These are phyloP conservation scores for Theretra japonica DNA, from an alignment of 2,888 invertebrate species.

Conservation along the genomic window DNA sequence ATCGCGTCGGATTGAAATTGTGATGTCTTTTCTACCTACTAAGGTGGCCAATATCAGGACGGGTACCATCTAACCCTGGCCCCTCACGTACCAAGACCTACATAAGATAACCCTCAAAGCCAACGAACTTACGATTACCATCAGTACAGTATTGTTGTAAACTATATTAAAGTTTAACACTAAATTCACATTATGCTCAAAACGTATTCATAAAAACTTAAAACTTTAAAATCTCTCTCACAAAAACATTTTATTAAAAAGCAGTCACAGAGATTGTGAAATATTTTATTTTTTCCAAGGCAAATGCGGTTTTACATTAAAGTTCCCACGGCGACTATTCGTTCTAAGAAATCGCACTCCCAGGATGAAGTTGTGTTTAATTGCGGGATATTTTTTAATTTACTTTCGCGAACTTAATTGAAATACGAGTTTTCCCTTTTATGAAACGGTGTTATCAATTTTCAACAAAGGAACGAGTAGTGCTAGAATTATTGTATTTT, in stretches of 20 bases:
- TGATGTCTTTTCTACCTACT: no score
- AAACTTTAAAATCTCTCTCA: constrained; percentile 14
- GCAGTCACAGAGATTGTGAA: constrained; percentile 26
- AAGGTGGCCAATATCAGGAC: no score
- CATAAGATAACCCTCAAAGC: no score
- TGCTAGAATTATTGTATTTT: not conserved
- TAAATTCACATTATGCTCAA: constrained; percentile 16
- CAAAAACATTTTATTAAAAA: constrained; percentile 23
- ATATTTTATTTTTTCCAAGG: constrained; percentile 24
- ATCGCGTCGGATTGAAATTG: no score
- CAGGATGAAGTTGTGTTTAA: constrained; percentile 55
- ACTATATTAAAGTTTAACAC: not conserved
- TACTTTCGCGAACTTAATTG: constrained; percentile 27
- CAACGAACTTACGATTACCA: no score
- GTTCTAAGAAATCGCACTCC: constrained; percentile 56
- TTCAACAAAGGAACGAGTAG: not conserved
- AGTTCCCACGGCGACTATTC: constrained; percentile 55
- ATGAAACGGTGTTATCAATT: constrained; percentile 19
- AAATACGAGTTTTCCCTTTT: constrained; percentile 27
- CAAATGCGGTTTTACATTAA: constrained; percentile 45
- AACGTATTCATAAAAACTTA: constrained; percentile 13
- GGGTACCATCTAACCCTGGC: no score
- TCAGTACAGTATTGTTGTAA: not conserved
- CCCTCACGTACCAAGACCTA: no score
- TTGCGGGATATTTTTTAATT: constrained; percentile 46